phyloP scores from a whole-genome alignment of 1,140 invertebrate genomes.

The Amphibalanus amphitrite region DNA sequence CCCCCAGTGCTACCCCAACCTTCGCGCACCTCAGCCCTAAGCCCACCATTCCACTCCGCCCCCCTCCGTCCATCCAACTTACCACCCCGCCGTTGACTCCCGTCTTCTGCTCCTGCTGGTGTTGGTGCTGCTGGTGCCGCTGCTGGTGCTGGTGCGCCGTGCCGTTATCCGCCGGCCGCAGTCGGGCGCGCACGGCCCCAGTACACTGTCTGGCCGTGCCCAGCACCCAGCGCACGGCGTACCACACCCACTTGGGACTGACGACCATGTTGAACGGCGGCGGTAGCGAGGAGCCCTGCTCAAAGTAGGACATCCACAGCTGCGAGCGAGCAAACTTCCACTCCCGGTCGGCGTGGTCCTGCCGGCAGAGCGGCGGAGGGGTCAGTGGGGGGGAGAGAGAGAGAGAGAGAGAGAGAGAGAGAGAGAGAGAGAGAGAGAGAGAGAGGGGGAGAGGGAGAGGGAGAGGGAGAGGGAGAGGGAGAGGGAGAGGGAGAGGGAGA shows the following conservation, averaged over 20 bases:
- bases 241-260: constrained; percentile 35
- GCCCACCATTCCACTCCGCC: no score
- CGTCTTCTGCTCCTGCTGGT: neutral
- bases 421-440: constrained; percentile 1
- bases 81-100: neutral
- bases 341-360: constrained; percentile 40
- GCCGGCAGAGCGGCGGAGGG: constrained; percentile 4
- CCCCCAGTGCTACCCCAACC: no score
- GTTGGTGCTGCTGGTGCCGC: neutral
- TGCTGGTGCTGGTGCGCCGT: neutral
- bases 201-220: neutral
- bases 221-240: constrained; percentile 20
- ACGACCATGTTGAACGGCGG: constrained; percentile 38
- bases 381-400: neutral
- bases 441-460: neutral
- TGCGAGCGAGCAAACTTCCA: constrained; percentile 41
- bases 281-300: constrained; percentile 36
- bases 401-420: constrained; percentile 1
- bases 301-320: constrained; percentile 40
- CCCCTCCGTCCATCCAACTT: no score
- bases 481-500: constrained; percentile 8
- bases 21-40: no score
- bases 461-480: constrained; percentile 4
- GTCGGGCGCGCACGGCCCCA: neutral
- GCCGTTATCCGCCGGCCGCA: no score